Percentiles rank a stretch among this genome's conserved stretches.
These are phyloP conservation scores for Ephestia elutella DNA, from an alignment of 1,140 invertebrate genomes.

Conservation along the genomic window DNA sequence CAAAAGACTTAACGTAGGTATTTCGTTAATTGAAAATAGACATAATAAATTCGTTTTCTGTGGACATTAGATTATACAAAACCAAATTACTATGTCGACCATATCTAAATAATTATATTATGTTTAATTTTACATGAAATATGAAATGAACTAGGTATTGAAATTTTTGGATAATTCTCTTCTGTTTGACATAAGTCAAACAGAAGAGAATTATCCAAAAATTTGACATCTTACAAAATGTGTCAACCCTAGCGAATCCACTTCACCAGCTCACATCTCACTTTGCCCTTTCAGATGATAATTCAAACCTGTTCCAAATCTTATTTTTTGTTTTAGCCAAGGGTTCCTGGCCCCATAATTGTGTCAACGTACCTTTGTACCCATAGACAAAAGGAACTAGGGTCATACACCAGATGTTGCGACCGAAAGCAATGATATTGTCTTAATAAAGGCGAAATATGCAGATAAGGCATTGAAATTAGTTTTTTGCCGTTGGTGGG, in stretches of 20 bases:
- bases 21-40: no score
- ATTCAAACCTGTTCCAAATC: constrained; percentile 10
- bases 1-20: no score
- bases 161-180: not conserved
- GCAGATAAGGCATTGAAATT: constrained; percentile 10
- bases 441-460: constrained; percentile 10
- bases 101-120: no score
- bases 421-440: constrained; percentile 1
- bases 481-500: constrained; percentile 7
- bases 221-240: not conserved
- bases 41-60: no score
- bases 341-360: constrained; percentile 5
- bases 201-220: not conserved
- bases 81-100: no score
- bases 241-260: not conserved
- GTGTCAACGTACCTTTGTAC: constrained; percentile 10
- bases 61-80: no score
- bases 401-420: constrained; percentile 1
- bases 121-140: no score
- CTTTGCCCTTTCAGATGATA: constrained; percentile 11
- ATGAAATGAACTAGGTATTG: no score
- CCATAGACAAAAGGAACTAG: constrained; percentile 4
- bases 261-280: constrained; percentile 9
- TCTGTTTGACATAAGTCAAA: not conserved
- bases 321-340: constrained; percentile 10